phyloP scores from a whole-genome alignment of 2,113 vertebrate species.

The Myiopsitta monachus region DNA sequence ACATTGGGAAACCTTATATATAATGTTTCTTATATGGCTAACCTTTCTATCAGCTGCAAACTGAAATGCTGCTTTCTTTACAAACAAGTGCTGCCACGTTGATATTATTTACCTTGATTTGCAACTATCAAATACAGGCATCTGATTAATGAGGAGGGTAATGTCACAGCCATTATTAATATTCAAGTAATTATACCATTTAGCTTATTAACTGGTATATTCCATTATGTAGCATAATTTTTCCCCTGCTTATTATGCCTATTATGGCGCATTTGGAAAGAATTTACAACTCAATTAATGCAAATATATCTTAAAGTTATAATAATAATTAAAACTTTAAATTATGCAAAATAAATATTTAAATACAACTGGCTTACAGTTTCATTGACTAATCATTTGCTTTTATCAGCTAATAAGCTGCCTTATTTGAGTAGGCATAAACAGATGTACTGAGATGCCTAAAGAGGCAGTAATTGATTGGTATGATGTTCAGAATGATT shows the following conservation, averaged over 20 bases:
- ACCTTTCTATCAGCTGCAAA: not conserved
- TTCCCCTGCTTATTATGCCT: not conserved
- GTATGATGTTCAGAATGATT: slow-evolving; percentile 3
- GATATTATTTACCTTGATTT: not conserved
- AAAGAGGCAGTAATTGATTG: not conserved
- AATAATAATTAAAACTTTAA: not conserved
- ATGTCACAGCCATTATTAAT: not conserved
- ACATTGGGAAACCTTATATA: not conserved
- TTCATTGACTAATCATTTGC: not conserved
- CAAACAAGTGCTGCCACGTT: not conserved
- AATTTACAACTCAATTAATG: not conserved
- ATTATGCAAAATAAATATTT: not conserved
- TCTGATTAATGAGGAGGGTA: not conserved
- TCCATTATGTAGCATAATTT: not conserved
- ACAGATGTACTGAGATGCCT: not conserved
- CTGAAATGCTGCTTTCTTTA: not conserved
- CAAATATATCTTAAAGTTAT: not conserved
- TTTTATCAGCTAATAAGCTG: not conserved
- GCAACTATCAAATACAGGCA: not conserved
- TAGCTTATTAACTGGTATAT: not conserved
- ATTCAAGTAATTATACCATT: not conserved
- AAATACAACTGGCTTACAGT: not conserved
- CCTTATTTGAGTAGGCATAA: not conserved
- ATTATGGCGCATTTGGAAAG: not conserved
- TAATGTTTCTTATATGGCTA: not conserved